Conservation (phyloP, 2,113 vertebrate species). For the Taxidea taxus region DNA sequence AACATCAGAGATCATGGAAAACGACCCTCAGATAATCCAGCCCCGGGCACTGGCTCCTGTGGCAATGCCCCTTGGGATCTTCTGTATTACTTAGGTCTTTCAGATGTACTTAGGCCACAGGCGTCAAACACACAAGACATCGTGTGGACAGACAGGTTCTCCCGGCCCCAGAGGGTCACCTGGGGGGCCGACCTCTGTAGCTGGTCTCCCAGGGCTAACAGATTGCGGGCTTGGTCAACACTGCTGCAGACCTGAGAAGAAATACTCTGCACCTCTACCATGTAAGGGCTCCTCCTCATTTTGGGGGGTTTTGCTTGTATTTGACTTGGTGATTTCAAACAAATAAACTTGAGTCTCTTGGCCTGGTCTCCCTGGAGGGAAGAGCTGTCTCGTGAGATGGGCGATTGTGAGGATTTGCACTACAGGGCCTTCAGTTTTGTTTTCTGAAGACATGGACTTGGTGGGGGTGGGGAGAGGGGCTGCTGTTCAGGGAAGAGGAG, state of each 20-base stretch:
- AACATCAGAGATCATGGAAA: neutral
- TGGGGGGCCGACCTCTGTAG: neutral
- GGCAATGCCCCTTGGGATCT: too few species aligned
- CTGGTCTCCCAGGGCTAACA: neutral
- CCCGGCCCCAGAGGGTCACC: too few species aligned
- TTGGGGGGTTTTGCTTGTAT: neutral
- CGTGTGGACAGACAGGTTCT: neutral
- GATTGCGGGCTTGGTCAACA: neutral
- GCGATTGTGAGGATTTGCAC: neutral
- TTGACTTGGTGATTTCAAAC: neutral
- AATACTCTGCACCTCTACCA: neutral
- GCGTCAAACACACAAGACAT: neutral
- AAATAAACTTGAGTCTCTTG: neutral
- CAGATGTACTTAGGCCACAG: neutral
- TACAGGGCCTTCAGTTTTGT: neutral
- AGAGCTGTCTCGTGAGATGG: neutral
- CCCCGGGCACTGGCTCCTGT: neutral
- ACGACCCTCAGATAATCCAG: fast-evolving
- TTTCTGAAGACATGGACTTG: neutral
- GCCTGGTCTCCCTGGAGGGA: neutral
- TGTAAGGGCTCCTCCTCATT: neutral
- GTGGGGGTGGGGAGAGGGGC: too few species aligned
- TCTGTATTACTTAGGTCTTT: neutral
- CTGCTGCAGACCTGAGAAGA: neutral
- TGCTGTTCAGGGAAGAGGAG: neutral